phyloP scores from a whole-genome alignment of 2,797 vertebrate genomes.

The Podarcis siculus region DNA sequence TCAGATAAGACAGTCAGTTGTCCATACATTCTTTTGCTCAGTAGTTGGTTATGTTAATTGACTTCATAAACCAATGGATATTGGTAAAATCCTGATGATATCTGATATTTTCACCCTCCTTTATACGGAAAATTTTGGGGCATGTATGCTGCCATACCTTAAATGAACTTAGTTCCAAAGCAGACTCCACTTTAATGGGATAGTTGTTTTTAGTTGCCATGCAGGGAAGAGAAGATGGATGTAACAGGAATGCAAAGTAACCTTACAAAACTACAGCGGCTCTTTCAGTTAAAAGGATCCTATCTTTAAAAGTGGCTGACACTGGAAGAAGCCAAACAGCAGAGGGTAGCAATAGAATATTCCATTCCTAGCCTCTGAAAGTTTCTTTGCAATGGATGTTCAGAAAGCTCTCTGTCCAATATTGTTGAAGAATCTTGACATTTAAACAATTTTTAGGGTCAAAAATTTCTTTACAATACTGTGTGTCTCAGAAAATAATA shows the following conservation, averaged over 20 bases:
- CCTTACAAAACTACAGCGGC: not conserved
- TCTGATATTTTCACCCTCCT: not conserved
- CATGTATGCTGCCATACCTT: not conserved
- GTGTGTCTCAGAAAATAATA: not conserved
- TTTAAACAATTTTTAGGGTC: not conserved
- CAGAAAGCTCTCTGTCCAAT: not conserved
- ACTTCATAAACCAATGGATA: not conserved
- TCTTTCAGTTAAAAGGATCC: not conserved
- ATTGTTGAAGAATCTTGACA: not conserved
- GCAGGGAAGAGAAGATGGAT: not conserved
- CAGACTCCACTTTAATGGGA: not conserved
- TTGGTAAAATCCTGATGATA: not conserved
- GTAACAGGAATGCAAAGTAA: not conserved
- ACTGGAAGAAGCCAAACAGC: not conserved
- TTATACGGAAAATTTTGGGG: not conserved
- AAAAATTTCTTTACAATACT: not conserved
- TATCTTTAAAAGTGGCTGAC: not conserved
- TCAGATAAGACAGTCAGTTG: too few species aligned
- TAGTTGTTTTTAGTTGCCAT: not conserved
- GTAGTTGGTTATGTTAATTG: not conserved
- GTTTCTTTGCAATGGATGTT: not conserved
- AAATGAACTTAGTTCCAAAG: not conserved
- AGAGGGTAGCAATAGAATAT: not conserved
- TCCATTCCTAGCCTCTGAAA: not conserved
- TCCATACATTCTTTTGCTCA: too few species aligned